A percentile compares a stretch with the other conserved stretches of the same genome.
These are phyloP conservation scores for Dascyllus trimaculatus DNA, from an alignment of 2,113 vertebrate species.

Conservation along the genomic window DNA sequence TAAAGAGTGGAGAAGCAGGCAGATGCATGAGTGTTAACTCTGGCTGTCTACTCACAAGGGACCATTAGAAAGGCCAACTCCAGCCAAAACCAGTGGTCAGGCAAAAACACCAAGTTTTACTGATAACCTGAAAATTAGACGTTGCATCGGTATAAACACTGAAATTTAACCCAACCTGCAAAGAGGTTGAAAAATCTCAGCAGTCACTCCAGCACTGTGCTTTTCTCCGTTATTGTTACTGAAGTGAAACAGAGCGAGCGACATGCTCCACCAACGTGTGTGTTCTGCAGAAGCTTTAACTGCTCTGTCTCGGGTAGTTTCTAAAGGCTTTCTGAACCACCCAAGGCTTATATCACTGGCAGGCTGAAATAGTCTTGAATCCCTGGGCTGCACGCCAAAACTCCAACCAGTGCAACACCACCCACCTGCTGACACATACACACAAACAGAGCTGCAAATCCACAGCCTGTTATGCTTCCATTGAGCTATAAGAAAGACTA, in stretches of 20 bases:
- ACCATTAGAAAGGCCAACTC: not conserved
- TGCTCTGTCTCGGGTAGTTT: slow-evolving; percentile 28
- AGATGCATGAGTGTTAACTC: too few species aligned
- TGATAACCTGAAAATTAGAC: slow-evolving; percentile 8
- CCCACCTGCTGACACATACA: slow-evolving; percentile 34
- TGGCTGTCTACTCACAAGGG: not conserved
- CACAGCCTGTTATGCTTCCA: slow-evolving; percentile 35
- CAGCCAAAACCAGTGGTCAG: not conserved
- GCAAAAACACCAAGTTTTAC: not conserved
- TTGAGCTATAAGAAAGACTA: slow-evolving; percentile 40
- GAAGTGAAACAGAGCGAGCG: slow-evolving; percentile 14
- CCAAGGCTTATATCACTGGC: slow-evolving; percentile 41
- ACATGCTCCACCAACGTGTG: not conserved
- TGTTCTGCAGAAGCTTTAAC: slow-evolving; percentile 6
- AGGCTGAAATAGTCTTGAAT: slow-evolving; percentile 34
- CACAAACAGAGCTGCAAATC: slow-evolving; percentile 11
- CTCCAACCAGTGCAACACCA: slow-evolving; percentile 28
- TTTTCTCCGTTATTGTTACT: slow-evolving; percentile 18
- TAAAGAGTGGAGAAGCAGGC: not conserved
- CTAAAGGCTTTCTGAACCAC: slow-evolving; percentile 47
- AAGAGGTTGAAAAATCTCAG: not conserved
- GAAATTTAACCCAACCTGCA: not conserved
- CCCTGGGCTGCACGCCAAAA: slow-evolving; percentile 39
- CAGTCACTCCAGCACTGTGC: not conserved
- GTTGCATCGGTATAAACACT: not conserved